Evolutionary conservation across 2,888 invertebrate species (phyloP).

Genomic region (Globia sparganii): DNA sequence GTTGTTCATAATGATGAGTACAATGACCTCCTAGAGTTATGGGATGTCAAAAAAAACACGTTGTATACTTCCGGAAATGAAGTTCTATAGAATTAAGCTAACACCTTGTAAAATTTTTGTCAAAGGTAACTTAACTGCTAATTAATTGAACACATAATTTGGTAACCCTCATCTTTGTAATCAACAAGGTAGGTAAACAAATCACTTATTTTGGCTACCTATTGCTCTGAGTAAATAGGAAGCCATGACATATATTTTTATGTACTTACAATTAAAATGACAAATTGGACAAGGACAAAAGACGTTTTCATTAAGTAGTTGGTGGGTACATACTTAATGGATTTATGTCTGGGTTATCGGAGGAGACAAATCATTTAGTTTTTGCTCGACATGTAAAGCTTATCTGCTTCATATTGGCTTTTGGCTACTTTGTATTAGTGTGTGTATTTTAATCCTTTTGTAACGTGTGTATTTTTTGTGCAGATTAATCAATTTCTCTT

Average conservation of each 20-base stretch:
- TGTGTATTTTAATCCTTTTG: neutral
- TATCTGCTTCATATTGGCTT: neutral
- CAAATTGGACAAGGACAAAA: conserved; percentile 18
- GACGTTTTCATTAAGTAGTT: conserved; percentile 3
- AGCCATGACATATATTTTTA: conserved; percentile 8
- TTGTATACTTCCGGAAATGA: neutral
- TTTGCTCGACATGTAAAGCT: neutral
- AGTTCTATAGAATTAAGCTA: neutral
- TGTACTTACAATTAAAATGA: conserved; percentile 13
- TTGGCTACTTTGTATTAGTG: neutral
- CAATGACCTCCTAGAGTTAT: too few species aligned
- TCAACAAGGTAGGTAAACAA: conserved; percentile 17
- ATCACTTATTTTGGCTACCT: conserved; percentile 7
- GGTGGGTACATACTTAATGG: conserved; percentile 11
- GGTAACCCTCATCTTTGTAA: neutral
- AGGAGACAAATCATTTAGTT: neutral
- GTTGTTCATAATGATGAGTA: too few species aligned
- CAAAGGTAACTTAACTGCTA: neutral
- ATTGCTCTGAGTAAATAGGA: conserved; percentile 25
- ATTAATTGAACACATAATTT: conserved; percentile 17
- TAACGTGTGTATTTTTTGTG: neutral
- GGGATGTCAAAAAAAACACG: too few species aligned
- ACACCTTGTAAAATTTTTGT: neutral
- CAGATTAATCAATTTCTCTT: neutral
- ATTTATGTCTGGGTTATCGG: conserved; percentile 15